Percentiles rank a stretch among this genome's conserved stretches.
Evolutionary conservation across 2,797 vertebrate genomes (phyloP).

Genomic region (Synanceia verrucosa): DNA sequence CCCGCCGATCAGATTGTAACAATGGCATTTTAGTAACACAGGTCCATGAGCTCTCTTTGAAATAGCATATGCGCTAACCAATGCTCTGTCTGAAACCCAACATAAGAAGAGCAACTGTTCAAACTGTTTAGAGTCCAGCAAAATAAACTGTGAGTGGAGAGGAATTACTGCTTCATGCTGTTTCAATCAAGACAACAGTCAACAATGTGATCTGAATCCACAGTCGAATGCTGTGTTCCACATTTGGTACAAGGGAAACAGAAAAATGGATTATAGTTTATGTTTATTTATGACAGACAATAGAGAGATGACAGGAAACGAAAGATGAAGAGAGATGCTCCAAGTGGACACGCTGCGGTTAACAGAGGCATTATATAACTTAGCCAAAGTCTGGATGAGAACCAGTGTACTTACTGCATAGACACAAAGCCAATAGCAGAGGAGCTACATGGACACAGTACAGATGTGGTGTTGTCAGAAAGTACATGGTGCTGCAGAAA

Average conservation of each 20-base stretch:
- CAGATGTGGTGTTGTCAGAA: not conserved
- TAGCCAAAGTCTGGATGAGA: not conserved
- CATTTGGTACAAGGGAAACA: not conserved
- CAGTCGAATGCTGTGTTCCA: not conserved
- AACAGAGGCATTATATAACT: not conserved
- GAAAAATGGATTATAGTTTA: not conserved
- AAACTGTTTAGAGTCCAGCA: not conserved
- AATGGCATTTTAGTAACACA: too few species aligned
- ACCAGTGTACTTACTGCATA: not conserved
- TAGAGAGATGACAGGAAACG: not conserved
- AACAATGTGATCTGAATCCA: not conserved
- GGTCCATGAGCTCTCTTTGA: too few species aligned
- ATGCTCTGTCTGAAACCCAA: not conserved
- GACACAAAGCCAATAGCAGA: not conserved
- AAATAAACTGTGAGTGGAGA: not conserved
- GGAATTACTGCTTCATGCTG: not conserved
- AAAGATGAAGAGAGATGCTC: not conserved
- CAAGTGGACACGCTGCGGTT: not conserved
- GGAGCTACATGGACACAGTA: not conserved
- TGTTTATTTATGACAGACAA: not conserved
- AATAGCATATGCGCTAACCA: not conserved
- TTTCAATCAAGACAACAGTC: not conserved
- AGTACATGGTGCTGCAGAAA: conserved; percentile 20
- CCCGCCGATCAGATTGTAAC: too few species aligned
- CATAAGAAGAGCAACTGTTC: not conserved